These are phyloP conservation scores for Dioctria linearis DNA, from an alignment of 2,888 invertebrate species.

Conservation along the genomic window DNA sequence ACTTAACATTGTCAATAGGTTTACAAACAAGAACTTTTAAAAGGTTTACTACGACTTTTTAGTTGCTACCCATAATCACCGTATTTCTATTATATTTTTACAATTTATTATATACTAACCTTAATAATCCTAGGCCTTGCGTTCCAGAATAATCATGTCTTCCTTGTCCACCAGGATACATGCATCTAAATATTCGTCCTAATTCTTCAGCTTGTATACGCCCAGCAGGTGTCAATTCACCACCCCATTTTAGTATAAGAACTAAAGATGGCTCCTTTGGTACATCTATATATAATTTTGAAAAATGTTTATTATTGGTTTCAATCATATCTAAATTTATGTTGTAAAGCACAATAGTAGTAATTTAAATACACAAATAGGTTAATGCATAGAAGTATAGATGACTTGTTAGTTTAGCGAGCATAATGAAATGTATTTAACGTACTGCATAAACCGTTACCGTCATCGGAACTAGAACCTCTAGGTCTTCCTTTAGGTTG, in stretches of 20 bases:
- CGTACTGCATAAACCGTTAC: conserved; percentile 73
- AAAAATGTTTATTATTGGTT: background rate
- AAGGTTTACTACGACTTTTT: too few relatives aligned
- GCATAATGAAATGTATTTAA: conserved; percentile 51
- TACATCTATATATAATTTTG: conserved; percentile 74
- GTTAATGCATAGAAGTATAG: conserved; percentile 15
- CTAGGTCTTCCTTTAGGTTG: conserved; percentile 94
- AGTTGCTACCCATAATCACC: too few relatives aligned
- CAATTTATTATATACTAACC: conserved; percentile 66
- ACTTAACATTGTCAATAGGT: too few relatives aligned
- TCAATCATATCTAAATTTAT: background rate
- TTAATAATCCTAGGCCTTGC: conserved; percentile 94
- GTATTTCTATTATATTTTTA: too few relatives aligned
- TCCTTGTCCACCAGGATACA: conserved; percentile 99
- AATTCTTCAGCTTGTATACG: conserved; percentile 97
- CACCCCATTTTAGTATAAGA: conserved; percentile 99
- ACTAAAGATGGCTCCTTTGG: conserved; percentile 95
- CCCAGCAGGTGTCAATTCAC: conserved; percentile 98
- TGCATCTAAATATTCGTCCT: conserved; percentile 98
- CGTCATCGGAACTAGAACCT: conserved; percentile 94
- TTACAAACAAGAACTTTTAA: too few relatives aligned
- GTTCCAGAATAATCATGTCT: conserved; percentile 92
- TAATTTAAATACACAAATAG: background rate
- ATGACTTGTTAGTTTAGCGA: conserved; percentile 29
- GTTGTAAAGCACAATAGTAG: background rate